Base-by-base conservation (phyloP, 2,113 vertebrate genomes). In the Ancistrus triradiatus region DNA sequence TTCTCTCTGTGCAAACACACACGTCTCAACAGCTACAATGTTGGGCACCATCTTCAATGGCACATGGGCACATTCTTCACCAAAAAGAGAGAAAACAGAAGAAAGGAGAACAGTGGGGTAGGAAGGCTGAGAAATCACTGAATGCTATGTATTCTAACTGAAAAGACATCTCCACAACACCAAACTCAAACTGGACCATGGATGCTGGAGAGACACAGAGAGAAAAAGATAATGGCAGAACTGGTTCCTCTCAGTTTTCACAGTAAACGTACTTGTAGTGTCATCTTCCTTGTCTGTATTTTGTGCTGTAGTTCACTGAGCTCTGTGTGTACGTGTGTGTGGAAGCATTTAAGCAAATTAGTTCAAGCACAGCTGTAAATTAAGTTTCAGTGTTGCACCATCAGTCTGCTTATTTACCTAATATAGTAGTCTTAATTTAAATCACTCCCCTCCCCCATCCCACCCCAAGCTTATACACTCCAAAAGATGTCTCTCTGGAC, bases 51-150 rank as follows among this genome's bases (percentile, higher is more conserved):
- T 72, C 66, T 49, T 43, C 19, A 8, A 31, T 35, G 25, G n/a
- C 74, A 74, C 69, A 80, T 43, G 59, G 66, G 31, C 52, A 49
- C 63, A 59, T 62, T 56, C 50, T 40, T 47, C 52, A 64, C 57
- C 25, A 60, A 59, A 62, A 63, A 57, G 58, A 62, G 17, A 46
- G 21, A n/a, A 22, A 10, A 46, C 15, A 44, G 53, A 42, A 51
- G 31, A 58, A 44, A 21, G 56, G 44, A 15, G 46, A 35, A 58
- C 35, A 44, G 35, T 19, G 40, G 7, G 15, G 4, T 7, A 11
- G 10, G 24, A 24, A 42, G 48, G 46, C 28, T 27, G 18, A 49
- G 18, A 18, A 22, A 42, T 57, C 21, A 44, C 37, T 17, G 46
- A 27, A 42, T 21, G 7, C 31, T 38, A 40, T 22, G 17, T 15